Conservation (phyloP, 2,113 vertebrate species). For the Alethe diademata region DNA sequence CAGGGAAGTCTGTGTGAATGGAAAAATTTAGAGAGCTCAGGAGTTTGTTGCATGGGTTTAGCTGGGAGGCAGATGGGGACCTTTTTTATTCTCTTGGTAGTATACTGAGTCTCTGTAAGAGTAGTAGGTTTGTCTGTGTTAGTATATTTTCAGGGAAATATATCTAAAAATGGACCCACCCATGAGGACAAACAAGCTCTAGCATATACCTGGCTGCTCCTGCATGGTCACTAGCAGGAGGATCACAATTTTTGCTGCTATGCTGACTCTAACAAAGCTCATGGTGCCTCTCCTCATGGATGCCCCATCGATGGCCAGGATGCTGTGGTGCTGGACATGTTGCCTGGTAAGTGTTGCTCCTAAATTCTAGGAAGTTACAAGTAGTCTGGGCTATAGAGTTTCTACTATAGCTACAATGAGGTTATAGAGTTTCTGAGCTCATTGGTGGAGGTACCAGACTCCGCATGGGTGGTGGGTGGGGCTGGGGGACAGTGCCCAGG, state of each 20-base stretch:
- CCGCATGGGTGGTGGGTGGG: background rate
- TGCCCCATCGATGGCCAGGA: background rate
- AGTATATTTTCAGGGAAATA: background rate
- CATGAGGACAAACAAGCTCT: background rate
- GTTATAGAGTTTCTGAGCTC: background rate
- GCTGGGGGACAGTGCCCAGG: too few species aligned
- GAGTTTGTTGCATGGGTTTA: background rate
- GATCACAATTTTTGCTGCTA: background rate
- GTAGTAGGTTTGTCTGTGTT: background rate
- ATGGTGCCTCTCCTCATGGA: background rate
- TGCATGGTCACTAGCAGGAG: background rate
- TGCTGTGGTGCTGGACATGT: background rate
- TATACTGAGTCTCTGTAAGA: background rate
- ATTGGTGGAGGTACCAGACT: background rate
- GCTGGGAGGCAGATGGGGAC: background rate
- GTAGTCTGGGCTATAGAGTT: background rate
- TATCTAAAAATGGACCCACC: background rate
- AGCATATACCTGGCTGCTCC: rapidly evolving
- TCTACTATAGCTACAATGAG: too few species aligned
- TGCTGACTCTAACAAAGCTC: background rate
- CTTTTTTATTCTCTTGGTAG: background rate
- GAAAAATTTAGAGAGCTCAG: background rate
- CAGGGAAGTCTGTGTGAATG: background rate
- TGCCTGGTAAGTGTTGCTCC: background rate
- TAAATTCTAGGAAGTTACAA: background rate